Evolutionary conservation across 1,140 invertebrate species (phyloP).

Genomic region (Pteromalus puparum): DNA sequence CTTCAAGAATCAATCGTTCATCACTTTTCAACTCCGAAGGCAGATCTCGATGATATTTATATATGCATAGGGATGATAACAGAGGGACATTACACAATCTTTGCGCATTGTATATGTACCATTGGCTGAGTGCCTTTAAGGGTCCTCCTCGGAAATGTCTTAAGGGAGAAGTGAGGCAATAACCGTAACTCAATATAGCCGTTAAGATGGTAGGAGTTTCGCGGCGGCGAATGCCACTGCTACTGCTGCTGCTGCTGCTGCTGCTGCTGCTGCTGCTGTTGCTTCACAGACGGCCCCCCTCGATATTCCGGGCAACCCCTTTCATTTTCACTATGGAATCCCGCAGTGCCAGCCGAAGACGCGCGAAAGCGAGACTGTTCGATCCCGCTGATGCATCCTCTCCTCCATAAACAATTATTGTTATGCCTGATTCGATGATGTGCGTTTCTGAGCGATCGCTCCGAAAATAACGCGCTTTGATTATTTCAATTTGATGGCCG

Average conservation of each 20-base stretch:
- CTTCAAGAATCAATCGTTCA: too few species aligned
- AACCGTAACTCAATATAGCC: slow-evolving; percentile 69
- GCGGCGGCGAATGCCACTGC: slow-evolving; percentile 1
- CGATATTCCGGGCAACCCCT: slow-evolving; percentile 46
- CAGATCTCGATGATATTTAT: too few species aligned
- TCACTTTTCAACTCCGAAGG: too few species aligned
- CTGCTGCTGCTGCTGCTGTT: not conserved
- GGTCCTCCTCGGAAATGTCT: slow-evolving; percentile 60
- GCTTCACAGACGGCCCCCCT: slow-evolving; percentile 38
- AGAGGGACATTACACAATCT: not conserved
- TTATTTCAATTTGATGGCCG: too few species aligned
- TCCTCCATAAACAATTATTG: slow-evolving; percentile 31
- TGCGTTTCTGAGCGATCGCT: too few species aligned
- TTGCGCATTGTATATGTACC: not conserved
- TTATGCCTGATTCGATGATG: not conserved
- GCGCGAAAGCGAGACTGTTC: not conserved
- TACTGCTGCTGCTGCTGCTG: not conserved
- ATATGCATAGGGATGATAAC: not conserved
- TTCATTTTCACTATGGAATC: slow-evolving; percentile 55
- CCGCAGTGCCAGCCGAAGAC: slow-evolving; percentile 41
- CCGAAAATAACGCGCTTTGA: too few species aligned
- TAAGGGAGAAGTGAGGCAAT: slow-evolving; percentile 63
- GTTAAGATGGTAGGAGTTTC: slow-evolving; percentile 64
- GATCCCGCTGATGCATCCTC: not conserved
- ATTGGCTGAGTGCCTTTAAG: slow-evolving; percentile 62